phyloP scores from a whole-genome alignment of 1,140 invertebrate species.

The Plectus sambesii region DNA sequence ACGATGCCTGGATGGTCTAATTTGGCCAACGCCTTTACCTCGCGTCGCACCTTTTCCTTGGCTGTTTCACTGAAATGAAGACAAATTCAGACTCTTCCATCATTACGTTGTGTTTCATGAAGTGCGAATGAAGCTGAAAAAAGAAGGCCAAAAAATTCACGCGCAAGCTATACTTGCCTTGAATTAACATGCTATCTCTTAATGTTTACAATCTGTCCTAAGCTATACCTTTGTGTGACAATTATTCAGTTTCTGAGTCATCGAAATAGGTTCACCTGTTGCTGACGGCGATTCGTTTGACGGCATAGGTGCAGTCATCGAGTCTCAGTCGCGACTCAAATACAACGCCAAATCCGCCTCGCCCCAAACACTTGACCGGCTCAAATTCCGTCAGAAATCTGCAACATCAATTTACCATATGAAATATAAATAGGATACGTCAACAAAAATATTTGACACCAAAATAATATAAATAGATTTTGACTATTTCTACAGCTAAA shows the following conservation, averaged over 20 bases:
- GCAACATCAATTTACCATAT: slow-evolving; percentile 1
- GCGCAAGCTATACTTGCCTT: not conserved
- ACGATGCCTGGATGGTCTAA: slow-evolving; percentile 89
- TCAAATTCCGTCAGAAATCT: slow-evolving; percentile 49
- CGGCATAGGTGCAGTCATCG: slow-evolving; percentile 83
- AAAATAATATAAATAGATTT: no score
- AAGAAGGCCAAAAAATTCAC: not conserved
- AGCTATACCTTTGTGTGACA: not conserved
- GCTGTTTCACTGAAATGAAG: slow-evolving; percentile 57
- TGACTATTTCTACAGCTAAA: no score
- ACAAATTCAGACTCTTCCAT: slow-evolving; percentile 3
- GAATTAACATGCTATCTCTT: not conserved
- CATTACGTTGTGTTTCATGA: not conserved
- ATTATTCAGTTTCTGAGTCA: not conserved
- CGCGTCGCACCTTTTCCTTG: slow-evolving; percentile 72
- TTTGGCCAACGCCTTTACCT: slow-evolving; percentile 82
- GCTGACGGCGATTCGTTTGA: slow-evolving; percentile 80
- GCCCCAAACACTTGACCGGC: slow-evolving; percentile 46
- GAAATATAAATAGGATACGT: no score
- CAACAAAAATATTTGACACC: no score
- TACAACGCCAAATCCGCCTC: slow-evolving; percentile 85
- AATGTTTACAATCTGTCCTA: not conserved
- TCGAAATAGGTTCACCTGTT: slow-evolving; percentile 55
- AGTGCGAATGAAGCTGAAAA: not conserved
- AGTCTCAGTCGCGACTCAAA: slow-evolving; percentile 88